phyloP scores from a whole-genome alignment of 1,140 invertebrate genomes.

The Andrena cerasifolii region DNA sequence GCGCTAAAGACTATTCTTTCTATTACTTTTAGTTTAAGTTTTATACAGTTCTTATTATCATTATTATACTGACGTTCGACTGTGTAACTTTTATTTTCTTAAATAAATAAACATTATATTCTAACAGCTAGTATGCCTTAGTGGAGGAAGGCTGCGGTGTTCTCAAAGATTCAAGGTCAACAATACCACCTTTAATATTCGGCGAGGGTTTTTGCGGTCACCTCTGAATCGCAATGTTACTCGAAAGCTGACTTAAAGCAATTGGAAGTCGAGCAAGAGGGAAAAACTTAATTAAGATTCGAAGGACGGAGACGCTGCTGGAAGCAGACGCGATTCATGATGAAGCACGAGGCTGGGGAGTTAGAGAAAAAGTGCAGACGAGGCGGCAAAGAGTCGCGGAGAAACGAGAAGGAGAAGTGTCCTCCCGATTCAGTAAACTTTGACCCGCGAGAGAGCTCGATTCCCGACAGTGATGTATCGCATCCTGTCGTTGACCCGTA shows the following conservation, averaged over 20 bases:
- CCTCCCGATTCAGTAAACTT: constrained; percentile 70
- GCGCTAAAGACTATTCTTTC: no score
- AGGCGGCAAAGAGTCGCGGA: constrained; percentile 25
- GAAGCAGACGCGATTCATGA: constrained; percentile 17
- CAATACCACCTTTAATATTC: no score
- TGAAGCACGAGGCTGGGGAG: constrained; percentile 22
- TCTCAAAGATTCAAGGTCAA: no score
- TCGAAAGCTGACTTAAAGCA: not conserved
- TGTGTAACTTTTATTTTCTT: no score
- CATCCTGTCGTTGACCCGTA: constrained; percentile 68
- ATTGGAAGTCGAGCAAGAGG: not conserved
- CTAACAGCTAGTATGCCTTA: no score
- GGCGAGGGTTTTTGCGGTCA: no score
- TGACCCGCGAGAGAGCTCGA: constrained; percentile 61
- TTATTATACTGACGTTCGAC: no score
- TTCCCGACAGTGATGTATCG: constrained; percentile 70
- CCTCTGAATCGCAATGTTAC: not conserved
- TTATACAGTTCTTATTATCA: no score
- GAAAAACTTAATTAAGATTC: constrained; percentile 39
- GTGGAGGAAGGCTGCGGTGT: no score
- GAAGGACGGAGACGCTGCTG: constrained; percentile 10
- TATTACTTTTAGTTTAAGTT: no score
- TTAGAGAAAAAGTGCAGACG: not conserved
- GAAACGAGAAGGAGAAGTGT: constrained; percentile 51
- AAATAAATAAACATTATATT: no score